A percentile compares a stretch with the other conserved stretches of the same genome.
Conservation (phyloP, 2,888 invertebrate species). For the Miltochrista miniata region DNA sequence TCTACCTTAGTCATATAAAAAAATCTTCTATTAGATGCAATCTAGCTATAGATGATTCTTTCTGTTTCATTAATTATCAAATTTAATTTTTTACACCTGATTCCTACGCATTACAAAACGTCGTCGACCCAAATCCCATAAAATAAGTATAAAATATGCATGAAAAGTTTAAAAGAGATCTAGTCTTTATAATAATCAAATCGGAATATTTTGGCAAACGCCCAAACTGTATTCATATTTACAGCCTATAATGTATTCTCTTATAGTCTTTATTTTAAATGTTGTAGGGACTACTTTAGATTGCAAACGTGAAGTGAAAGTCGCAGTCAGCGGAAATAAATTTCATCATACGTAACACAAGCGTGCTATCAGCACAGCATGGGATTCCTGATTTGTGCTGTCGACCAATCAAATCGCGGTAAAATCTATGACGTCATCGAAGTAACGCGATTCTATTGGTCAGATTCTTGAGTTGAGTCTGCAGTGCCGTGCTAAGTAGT, state of each 20-base stretch:
- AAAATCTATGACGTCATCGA: too few relatives aligned
- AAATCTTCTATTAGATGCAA: too few relatives aligned
- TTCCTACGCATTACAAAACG: too few relatives aligned
- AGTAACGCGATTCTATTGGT: too few relatives aligned
- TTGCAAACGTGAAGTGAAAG: slow-evolving; percentile 29
- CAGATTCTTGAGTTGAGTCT: too few relatives aligned
- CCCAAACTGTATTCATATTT: slow-evolving; percentile 19
- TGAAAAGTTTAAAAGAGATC: slow-evolving; percentile 11
- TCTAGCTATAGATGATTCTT: too few relatives aligned
- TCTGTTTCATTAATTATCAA: too few relatives aligned
- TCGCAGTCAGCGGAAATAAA: slow-evolving; percentile 30
- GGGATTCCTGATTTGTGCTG: too few relatives aligned
- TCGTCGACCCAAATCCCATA: background rate
- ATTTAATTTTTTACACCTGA: too few relatives aligned
- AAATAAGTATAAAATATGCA: slow-evolving; percentile 14
- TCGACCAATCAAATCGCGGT: too few relatives aligned
- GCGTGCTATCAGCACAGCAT: slow-evolving; percentile 2
- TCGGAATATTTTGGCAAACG: slow-evolving; percentile 23
- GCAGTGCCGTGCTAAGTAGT: too few relatives aligned
- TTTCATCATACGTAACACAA: slow-evolving; percentile 33
- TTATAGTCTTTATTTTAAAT: slow-evolving; percentile 2
- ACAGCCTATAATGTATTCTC: background rate
- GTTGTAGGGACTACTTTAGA: background rate
- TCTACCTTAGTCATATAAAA: too few relatives aligned
- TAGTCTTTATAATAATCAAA: slow-evolving; percentile 29